These are phyloP conservation scores for Platysternon megacephalum DNA, from an alignment of 2,113 vertebrate genomes.

Conservation along the genomic window DNA sequence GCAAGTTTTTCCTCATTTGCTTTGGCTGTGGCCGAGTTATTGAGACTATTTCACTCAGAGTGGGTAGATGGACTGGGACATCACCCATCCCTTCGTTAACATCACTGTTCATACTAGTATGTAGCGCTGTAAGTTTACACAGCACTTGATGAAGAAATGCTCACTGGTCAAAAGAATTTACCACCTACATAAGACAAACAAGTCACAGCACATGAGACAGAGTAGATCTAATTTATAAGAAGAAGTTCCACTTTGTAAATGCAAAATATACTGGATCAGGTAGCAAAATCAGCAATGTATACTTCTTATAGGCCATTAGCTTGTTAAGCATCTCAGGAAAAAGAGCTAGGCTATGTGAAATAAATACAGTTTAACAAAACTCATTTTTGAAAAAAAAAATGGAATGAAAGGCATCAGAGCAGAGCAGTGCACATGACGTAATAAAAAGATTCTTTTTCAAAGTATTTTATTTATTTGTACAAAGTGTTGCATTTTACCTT, in stretches of 20 bases:
- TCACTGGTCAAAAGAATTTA: not conserved
- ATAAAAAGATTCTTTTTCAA: not conserved
- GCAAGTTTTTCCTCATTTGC: not conserved
- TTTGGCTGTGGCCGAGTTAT: not conserved
- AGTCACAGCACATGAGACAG: not conserved
- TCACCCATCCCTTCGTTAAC: not conserved
- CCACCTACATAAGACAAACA: not conserved
- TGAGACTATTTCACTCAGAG: not conserved
- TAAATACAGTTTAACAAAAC: constrained; percentile 26
- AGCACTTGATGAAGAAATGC: not conserved
- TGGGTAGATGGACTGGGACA: not conserved
- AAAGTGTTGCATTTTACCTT: constrained; percentile 25
- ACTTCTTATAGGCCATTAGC: not conserved
- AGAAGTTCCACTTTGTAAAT: not conserved
- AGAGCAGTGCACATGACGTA: not conserved
- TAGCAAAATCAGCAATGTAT: not conserved
- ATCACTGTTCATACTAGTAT: not conserved
- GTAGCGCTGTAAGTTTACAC: not conserved
- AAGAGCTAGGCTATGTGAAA: not conserved
- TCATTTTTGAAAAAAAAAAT: not conserved
- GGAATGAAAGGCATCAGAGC: not conserved
- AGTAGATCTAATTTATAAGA: not conserved
- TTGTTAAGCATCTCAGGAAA: constrained; percentile 3
- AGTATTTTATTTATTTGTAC: constrained; percentile 33
- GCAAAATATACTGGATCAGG: not conserved